Base-by-base conservation (phyloP, 2,888 invertebrate genomes). In the Crocallis elinguaria region DNA sequence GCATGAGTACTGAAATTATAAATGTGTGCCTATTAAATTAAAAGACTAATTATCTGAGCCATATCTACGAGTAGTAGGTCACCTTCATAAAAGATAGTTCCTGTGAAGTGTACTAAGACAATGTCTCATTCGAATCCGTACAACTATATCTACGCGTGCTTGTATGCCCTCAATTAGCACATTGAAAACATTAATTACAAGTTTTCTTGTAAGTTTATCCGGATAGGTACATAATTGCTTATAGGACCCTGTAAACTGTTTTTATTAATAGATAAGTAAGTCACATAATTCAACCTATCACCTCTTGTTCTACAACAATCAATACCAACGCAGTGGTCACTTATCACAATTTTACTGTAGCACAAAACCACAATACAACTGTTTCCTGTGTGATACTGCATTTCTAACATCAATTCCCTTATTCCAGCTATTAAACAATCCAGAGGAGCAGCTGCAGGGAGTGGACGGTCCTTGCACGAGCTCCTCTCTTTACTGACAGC, bases 401-500 rank as follows among this genome's bases (percentile, higher is more conserved):
- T 32, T 14, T 8, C 6, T 36, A 36, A 19, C 36, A 36, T 4
- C 9, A 30, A 2, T 16, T 37, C 14, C 14, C 35, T 12, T 29
- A 21, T 79, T 82, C 3, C 82, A 90, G 89, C 64, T 88, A 57
- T 76, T 84, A 53, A 69, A 82, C 12, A 88, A 82, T 51, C 82
- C 82, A 5, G 87, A 86, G 37, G 83, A 81, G 66, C 84, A 81
- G 60, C 63, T 89, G 50, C 88, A 87, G 58, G 91, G 91, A 30
- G 88, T 90, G 38, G 91, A 90, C 69, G 90, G 90, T 2, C 91
- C 91, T 0, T 91, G 91, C 56, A 86, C 90, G 43, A 89, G 89
- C 64, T 80, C 90, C 0, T 90, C 91, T 53, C 87, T 90, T 71
- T 91, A 91, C 91, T 91, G 91, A 91, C 90, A 86, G 67, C 78